Conservation (phyloP, 2,113 vertebrate genomes). For the Mobula birostris region DNA sequence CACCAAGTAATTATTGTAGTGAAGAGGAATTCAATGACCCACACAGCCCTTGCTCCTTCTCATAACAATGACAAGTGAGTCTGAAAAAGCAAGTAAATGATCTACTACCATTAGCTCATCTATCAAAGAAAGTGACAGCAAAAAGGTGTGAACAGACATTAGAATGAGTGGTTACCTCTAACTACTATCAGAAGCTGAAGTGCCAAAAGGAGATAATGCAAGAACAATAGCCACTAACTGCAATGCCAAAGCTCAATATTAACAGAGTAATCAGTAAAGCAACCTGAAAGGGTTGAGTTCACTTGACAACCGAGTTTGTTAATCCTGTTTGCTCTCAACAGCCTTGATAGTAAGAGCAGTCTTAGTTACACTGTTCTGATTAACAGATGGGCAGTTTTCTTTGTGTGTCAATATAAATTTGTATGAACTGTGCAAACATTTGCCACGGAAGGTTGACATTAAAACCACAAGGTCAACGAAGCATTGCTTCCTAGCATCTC, state of each 20-base stretch:
- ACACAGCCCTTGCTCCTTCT: background rate
- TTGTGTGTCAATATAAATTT: background rate
- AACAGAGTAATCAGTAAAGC: slow-evolving; percentile 23
- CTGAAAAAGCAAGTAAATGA: background rate
- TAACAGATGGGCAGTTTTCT: background rate
- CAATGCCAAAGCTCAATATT: slow-evolving; percentile 25
- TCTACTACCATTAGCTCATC: slow-evolving; percentile 40
- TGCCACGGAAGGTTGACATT: background rate
- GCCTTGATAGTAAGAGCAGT: background rate
- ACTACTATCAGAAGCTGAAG: slow-evolving; percentile 41
- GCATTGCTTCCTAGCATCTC: background rate
- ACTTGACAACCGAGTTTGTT: slow-evolving; percentile 12
- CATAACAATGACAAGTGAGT: background rate
- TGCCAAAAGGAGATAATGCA: slow-evolving; percentile 41
- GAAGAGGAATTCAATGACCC: slow-evolving; percentile 21
- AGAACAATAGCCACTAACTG: slow-evolving; percentile 37
- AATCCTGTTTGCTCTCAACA: background rate
- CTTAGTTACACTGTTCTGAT: background rate
- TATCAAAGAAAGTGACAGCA: slow-evolving; percentile 43
- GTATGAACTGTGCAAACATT: background rate
- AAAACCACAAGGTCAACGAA: background rate
- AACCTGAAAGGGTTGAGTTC: background rate
- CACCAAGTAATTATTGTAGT: background rate
- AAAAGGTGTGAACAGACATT: slow-evolving; percentile 46
- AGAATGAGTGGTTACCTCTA: slow-evolving; percentile 45